These are phyloP conservation scores for Triplophysa rosa DNA, from an alignment of 2,113 vertebrate genomes.

Conservation along the genomic window DNA sequence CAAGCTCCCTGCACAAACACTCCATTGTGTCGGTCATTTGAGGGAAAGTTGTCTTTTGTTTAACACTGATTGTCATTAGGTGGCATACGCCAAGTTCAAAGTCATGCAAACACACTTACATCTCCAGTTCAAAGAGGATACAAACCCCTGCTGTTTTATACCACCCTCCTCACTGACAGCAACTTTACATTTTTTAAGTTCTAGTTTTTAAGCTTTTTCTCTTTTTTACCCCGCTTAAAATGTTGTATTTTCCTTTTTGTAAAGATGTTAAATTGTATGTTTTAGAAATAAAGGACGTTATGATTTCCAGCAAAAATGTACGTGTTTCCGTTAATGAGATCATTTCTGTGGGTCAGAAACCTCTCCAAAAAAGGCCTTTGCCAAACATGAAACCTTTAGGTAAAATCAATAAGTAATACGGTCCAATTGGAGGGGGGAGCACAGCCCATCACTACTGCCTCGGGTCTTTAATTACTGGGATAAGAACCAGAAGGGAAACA, in stretches of 20 bases:
- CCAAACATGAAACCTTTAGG: slow-evolving; percentile 39
- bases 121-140: slow-evolving; percentile 42
- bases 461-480: slow-evolving; percentile 58
- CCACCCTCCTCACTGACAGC: neutral
- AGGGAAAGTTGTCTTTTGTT: slow-evolving; percentile 56
- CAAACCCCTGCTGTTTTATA: slow-evolving; percentile 28
- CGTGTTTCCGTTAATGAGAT: slow-evolving; percentile 50
- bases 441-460: slow-evolving; percentile 41
- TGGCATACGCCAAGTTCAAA: slow-evolving; percentile 60
- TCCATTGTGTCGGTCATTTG: slow-evolving; percentile 41
- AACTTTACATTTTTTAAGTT: neutral
- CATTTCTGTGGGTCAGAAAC: slow-evolving; percentile 48
- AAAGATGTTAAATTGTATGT: too few relatives aligned
- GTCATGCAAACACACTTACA: slow-evolving; percentile 51
- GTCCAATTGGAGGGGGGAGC: slow-evolving; percentile 49
- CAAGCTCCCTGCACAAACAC: slow-evolving; percentile 54
- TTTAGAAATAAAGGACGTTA: too few relatives aligned
- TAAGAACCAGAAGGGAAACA: slow-evolving; percentile 42
- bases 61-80: slow-evolving; percentile 57
- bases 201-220: neutral
- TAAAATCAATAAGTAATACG: slow-evolving; percentile 66
- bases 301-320: slow-evolving; percentile 2
- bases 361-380: slow-evolving; percentile 37
- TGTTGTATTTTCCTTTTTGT: too few relatives aligned
- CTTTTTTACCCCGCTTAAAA: neutral